Conservation (phyloP, 2,888 invertebrate species). For the Lepidochrysops patricia region DNA sequence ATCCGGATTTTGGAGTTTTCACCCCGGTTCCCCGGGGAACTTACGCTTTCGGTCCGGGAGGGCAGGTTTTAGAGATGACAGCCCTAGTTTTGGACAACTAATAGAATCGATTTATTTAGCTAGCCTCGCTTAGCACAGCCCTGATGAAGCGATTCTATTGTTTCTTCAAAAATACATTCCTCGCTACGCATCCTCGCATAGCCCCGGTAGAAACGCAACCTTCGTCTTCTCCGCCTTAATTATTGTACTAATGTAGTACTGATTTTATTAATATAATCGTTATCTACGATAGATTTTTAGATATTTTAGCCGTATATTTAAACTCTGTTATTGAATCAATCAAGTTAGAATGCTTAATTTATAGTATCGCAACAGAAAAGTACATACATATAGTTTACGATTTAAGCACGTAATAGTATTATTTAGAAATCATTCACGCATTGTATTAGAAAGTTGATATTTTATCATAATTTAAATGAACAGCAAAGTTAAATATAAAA, state of each 20-base stretch:
- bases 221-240: background rate
- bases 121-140: too few relatives aligned
- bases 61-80: too few relatives aligned
- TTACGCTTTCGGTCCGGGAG: too few relatives aligned
- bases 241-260: background rate
- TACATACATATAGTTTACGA: background rate
- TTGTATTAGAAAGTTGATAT: constrained; percentile 5
- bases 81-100: too few relatives aligned
- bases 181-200: too few relatives aligned
- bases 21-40: too few relatives aligned
- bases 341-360: background rate
- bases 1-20: too few relatives aligned
- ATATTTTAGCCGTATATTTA: background rate
- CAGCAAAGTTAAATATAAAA: background rate
- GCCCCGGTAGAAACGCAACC: too few relatives aligned
- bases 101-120: too few relatives aligned
- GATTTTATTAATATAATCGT: background rate
- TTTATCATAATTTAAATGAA: background rate
- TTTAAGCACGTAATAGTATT: constrained; percentile 3
- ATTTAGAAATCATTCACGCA: background rate
- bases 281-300: background rate
- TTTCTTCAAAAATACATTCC: too few relatives aligned
- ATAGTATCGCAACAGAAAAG: background rate
- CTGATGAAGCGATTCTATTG: too few relatives aligned
- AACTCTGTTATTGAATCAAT: background rate